phyloP scores from a whole-genome alignment of 2,888 invertebrate genomes.

The Noctua comes region DNA sequence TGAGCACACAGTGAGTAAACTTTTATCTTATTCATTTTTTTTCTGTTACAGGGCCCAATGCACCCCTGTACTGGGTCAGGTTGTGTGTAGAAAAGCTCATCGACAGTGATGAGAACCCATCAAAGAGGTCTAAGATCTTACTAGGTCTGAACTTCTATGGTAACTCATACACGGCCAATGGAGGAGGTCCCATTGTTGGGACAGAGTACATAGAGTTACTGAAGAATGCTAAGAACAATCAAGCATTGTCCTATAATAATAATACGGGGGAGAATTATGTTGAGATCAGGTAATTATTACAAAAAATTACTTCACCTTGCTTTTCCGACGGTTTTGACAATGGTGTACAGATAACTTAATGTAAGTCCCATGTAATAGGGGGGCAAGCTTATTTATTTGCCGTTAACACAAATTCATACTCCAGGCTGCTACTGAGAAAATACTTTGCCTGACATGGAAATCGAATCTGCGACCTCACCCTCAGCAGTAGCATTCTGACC shows the following conservation, averaged over 20 bases:
- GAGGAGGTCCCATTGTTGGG: slow-evolving; percentile 95
- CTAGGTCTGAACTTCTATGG: slow-evolving; percentile 98
- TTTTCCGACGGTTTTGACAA: background rate
- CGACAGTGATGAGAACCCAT: slow-evolving; percentile 89
- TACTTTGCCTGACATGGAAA: background rate
- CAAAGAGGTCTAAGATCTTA: slow-evolving; percentile 94
- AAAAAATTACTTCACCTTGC: background rate
- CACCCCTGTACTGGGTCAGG: slow-evolving; percentile 95
- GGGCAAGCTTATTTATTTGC: background rate
- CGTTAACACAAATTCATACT: background rate
- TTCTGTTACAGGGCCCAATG: slow-evolving; percentile 93
- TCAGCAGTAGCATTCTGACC: background rate
- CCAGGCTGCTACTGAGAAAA: background rate
- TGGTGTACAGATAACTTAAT: background rate
- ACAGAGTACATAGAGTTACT: slow-evolving; percentile 94
- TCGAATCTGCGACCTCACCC: background rate
- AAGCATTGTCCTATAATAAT: slow-evolving; percentile 93
- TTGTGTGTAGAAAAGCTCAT: slow-evolving; percentile 94
- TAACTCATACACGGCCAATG: slow-evolving; percentile 95
- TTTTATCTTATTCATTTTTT: background rate
- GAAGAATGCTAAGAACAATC: slow-evolving; percentile 93
- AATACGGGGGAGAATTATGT: slow-evolving; percentile 95
- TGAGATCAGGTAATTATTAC: slow-evolving; percentile 93
- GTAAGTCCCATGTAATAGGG: background rate
- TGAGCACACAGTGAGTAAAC: background rate